Conservation (phyloP, 2,113 vertebrate genomes). For the Nerophis ophidion region DNA sequence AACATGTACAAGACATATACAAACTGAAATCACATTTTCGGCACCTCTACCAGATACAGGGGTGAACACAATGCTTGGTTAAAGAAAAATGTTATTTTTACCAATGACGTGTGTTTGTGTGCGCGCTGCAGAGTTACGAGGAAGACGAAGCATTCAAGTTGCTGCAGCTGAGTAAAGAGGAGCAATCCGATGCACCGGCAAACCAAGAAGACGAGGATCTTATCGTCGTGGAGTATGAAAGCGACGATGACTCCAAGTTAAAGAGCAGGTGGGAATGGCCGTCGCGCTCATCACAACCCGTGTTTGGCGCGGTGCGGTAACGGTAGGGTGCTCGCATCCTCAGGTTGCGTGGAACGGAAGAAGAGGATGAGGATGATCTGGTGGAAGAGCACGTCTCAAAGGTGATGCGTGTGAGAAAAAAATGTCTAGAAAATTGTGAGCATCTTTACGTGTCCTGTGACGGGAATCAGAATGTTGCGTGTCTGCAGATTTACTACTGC, state of each 20-base stretch:
- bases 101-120: neutral
- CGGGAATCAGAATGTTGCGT: neutral
- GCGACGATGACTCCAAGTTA: slow-evolving; percentile 81
- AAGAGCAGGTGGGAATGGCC: slow-evolving; percentile 49
- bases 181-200: slow-evolving; percentile 41
- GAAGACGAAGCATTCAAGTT: slow-evolving; percentile 79
- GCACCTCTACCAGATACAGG: too few species aligned
- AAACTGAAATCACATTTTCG: too few species aligned
- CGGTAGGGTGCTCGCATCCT: neutral
- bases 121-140: slow-evolving; percentile 69
- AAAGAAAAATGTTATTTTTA: too few species aligned
- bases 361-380: slow-evolving; percentile 79
- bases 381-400: slow-evolving; percentile 91
- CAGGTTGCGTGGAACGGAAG: slow-evolving; percentile 57
- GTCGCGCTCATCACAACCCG: neutral
- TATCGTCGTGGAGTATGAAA: slow-evolving; percentile 87
- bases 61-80: too few species aligned
- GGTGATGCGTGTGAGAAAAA: slow-evolving; percentile 46
- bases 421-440: neutral
- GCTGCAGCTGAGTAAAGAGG: slow-evolving; percentile 79
- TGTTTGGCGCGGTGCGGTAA: neutral
- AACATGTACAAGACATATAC: too few species aligned
- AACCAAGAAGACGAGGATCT: slow-evolving; percentile 81
- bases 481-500: slow-evolving; percentile 90
- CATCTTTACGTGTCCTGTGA: neutral